Evolutionary conservation across 1,140 invertebrate species (phyloP).

Genomic region (Micrasema longulum): DNA sequence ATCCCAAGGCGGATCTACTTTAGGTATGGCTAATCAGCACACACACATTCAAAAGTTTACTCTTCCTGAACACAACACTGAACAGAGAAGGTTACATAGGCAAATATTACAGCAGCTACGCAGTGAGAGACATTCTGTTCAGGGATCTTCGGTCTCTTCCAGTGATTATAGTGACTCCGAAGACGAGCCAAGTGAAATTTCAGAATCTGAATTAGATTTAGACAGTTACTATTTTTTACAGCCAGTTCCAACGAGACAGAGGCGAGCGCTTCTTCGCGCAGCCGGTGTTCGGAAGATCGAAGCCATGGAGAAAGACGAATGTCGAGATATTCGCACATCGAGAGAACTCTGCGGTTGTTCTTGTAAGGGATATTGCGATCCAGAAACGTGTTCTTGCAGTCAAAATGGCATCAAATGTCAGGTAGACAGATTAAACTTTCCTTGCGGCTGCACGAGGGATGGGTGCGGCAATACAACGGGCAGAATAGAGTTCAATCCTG

Average conservation of each 20-base stretch:
- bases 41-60: slow-evolving; percentile 78
- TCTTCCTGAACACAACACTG: slow-evolving; percentile 84
- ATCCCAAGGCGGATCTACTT: slow-evolving; percentile 94
- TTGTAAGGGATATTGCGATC: slow-evolving; percentile 95
- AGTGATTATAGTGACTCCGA: slow-evolving; percentile 84
- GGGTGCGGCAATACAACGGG: slow-evolving; percentile 94
- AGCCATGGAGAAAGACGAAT: slow-evolving; percentile 93
- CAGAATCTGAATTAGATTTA: slow-evolving; percentile 86
- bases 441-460: slow-evolving; percentile 94
- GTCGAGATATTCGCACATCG: slow-evolving; percentile 90
- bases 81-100: slow-evolving; percentile 87
- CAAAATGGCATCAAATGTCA: slow-evolving; percentile 96
- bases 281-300: slow-evolving; percentile 96
- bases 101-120: slow-evolving; percentile 83
- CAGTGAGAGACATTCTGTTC: slow-evolving; percentile 72
- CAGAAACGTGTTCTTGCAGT: slow-evolving; percentile 94
- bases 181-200: slow-evolving; percentile 85
- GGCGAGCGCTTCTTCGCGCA: slow-evolving; percentile 85
- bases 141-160: slow-evolving; percentile 69
- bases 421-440: slow-evolving; percentile 95
- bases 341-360: slow-evolving; percentile 95
- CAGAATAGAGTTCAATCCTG: slow-evolving; percentile 95
- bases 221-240: slow-evolving; percentile 95
- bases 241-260: slow-evolving; percentile 92
- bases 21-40: slow-evolving; percentile 94